A percentile compares a stretch with the other conserved stretches of the same genome.
These are phyloP conservation scores for Galemys pyrenaicus DNA, from an alignment of 2,113 vertebrate species.

Conservation along the genomic window DNA sequence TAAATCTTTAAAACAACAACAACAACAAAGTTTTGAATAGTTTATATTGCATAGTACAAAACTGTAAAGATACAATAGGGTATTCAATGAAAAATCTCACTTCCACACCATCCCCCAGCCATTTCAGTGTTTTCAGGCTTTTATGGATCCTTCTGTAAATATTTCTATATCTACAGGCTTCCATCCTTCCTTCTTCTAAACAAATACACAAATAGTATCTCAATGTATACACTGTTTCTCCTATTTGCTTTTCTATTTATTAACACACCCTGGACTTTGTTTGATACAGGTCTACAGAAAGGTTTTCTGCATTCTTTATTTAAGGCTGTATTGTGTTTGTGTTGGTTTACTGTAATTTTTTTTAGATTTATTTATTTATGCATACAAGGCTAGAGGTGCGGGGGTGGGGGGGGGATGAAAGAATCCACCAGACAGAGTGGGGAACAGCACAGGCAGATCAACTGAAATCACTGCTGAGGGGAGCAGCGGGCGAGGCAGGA, in stretches of 20 bases:
- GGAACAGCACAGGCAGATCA: no score
- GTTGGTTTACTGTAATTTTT: constrained; percentile 24
- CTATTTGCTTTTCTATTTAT: neutral
- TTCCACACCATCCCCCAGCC: neutral
- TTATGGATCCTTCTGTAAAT: constrained; percentile 28
- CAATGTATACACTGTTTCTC: neutral
- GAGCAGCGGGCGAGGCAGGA: no score
- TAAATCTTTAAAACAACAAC: no score
- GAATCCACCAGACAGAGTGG: no score
- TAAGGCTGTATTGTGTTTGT: constrained; percentile 5
- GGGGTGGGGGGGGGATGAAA: no score
- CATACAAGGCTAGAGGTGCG: no score
- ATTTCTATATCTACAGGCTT: neutral
- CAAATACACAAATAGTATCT: neutral
- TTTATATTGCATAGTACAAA: neutral
- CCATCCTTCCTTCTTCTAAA: constrained; percentile 23
- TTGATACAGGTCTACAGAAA: neutral
- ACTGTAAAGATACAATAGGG: neutral
- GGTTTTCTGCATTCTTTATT: constrained; percentile 1
- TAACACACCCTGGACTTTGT: neutral
- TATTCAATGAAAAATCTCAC: neutral
- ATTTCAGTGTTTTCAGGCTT: neutral
- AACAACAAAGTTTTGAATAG: neutral
- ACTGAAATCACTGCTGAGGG: no score
- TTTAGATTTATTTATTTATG: no score